Percentiles rank a stretch among this genome's conserved stretches.
Conservation (phyloP, 2,888 invertebrate species). For the Lasius platythorax region DNA sequence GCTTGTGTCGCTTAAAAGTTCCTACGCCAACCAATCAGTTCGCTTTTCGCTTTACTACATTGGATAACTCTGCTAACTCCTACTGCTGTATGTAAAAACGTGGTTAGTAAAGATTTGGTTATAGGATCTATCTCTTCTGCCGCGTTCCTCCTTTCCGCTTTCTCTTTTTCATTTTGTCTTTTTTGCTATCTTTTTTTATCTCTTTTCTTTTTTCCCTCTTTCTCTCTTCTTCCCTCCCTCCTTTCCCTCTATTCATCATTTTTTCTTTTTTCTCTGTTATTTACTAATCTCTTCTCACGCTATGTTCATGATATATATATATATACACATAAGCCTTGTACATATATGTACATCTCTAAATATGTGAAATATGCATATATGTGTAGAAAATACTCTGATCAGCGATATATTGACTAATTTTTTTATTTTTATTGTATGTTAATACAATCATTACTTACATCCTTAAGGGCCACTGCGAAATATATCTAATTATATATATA, state of each 20-base stretch:
- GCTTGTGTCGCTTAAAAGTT: conserved; percentile 84
- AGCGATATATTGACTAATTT: not conserved
- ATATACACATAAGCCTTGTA: not conserved
- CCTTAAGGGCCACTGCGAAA: conserved; percentile 16
- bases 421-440: conserved; percentile 14
- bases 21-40: conserved; percentile 80
- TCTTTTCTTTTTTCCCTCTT: conserved; percentile 56
- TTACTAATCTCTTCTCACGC: conserved; percentile 30
- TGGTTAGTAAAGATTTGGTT: conserved; percentile 80
- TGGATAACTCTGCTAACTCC: conserved; percentile 83
- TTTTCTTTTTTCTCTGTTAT: not conserved
- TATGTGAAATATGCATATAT: conserved; percentile 21
- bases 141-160: conserved; percentile 61
- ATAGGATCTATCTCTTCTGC: conserved; percentile 71
- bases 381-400: conserved; percentile 25
- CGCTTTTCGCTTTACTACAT: conserved; percentile 83
- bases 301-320: conserved; percentile 43
- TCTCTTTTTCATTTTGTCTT: conserved; percentile 43
- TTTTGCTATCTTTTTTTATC: conserved; percentile 26
- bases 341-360: conserved; percentile 14
- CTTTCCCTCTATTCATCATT: not conserved
- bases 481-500: conserved; percentile 25
- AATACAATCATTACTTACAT: conserved; percentile 1
- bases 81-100: conserved; percentile 81
- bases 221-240: conserved; percentile 10